Evolutionary conservation across 2,113 vertebrate species (phyloP).

Genomic region (Furnarius figulus): DNA sequence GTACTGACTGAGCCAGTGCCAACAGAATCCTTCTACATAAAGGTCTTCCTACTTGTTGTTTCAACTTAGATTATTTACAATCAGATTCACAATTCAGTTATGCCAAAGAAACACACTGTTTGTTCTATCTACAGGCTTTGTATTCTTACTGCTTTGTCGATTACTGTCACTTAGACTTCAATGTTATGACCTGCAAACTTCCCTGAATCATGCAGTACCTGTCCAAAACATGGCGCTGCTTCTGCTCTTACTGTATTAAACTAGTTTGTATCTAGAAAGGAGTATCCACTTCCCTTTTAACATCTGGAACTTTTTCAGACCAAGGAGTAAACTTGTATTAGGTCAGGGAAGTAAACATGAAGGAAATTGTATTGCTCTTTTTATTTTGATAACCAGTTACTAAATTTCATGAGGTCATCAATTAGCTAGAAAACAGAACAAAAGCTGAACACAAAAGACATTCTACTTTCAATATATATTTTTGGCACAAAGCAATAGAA

Average conservation of each 20-base stretch:
- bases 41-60: neutral
- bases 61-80: neutral
- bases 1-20: neutral
- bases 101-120: neutral
- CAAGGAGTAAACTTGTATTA: conserved; percentile 79
- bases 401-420: conserved; percentile 83
- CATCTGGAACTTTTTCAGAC: conserved; percentile 74
- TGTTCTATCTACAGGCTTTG: neutral
- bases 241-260: conserved; percentile 26
- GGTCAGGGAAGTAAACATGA: conserved; percentile 84
- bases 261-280: conserved; percentile 66
- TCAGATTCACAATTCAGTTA: neutral
- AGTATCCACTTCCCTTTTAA: conserved; percentile 77
- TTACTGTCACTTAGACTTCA: neutral
- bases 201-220: neutral
- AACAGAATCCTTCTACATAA: neutral
- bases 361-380: conserved; percentile 82
- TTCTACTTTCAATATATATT: neutral
- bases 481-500: neutral
- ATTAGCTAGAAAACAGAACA: conserved; percentile 72
- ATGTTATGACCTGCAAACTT: neutral
- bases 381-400: conserved; percentile 84
- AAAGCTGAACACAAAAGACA: neutral
- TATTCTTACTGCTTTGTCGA: neutral
- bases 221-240: neutral